Conservation (phyloP, 2,797 vertebrate species). For the Chaetophractus vellerosus region DNA sequence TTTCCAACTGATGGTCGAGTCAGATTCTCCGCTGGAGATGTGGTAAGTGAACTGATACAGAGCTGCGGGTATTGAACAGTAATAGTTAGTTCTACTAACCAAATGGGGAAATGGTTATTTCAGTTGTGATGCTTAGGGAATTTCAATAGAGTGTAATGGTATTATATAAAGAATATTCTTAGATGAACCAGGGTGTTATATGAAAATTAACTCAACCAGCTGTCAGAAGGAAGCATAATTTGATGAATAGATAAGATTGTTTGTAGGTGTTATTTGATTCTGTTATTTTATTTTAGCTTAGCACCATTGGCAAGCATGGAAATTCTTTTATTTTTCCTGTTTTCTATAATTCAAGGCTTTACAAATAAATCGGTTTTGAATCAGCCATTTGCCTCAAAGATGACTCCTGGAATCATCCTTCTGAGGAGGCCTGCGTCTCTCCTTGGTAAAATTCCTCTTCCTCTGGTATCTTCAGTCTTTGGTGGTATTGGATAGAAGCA, state of each 20-base stretch:
- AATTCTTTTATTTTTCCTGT: slow-evolving; percentile 34
- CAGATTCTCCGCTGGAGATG: background rate
- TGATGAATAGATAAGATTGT: slow-evolving; percentile 38
- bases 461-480: slow-evolving; percentile 75
- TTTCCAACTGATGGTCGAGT: background rate
- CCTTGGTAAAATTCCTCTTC: slow-evolving; percentile 69
- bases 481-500: slow-evolving; percentile 64
- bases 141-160: background rate
- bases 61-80: background rate
- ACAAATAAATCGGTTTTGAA: slow-evolving; percentile 48
- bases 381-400: background rate
- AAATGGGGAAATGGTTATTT: background rate
- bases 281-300: slow-evolving; percentile 50
- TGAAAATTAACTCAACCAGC: background rate
- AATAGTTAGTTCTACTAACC: background rate
- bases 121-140: background rate
- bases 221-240: slow-evolving; percentile 19
- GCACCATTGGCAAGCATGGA: background rate
- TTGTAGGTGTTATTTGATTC: background rate
- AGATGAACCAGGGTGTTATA: background rate
- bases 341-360: slow-evolving; percentile 40
- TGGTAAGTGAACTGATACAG: background rate
- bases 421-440: background rate
- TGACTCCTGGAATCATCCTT: background rate
- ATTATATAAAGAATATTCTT: slow-evolving; percentile 17